A percentile compares a stretch with the other conserved stretches of the same genome.
These are phyloP conservation scores for Drosophila demipolita DNA, from an alignment of 2,888 invertebrate genomes.

Conservation along the genomic window DNA sequence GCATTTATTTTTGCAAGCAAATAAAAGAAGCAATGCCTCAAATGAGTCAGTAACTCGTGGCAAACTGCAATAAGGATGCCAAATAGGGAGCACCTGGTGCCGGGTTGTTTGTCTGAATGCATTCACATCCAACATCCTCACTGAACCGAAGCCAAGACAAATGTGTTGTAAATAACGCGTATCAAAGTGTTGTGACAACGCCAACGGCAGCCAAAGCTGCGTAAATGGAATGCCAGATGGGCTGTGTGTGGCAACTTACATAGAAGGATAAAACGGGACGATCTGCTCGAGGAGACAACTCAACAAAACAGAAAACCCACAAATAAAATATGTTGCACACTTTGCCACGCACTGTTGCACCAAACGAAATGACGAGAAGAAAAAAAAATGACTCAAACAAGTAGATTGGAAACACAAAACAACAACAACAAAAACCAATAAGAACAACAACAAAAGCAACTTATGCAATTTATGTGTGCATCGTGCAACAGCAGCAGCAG, in stretches of 20 bases:
- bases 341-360: conserved; percentile 62
- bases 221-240: conserved; percentile 36
- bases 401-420: conserved; percentile 38
- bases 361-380: conserved; percentile 5
- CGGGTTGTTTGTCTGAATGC: not conserved
- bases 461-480: conserved; percentile 53
- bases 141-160: conserved; percentile 70
- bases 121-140: conserved; percentile 20
- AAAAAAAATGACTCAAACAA: conserved; percentile 32
- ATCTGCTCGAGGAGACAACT: conserved; percentile 19
- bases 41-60: conserved; percentile 1
- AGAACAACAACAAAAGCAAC: conserved; percentile 13
- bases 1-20: conserved; percentile 26
- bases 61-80: conserved; percentile 38
- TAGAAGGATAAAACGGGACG: not conserved
- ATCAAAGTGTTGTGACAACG: conserved; percentile 68
- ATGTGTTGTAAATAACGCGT: conserved; percentile 75
- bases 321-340: conserved; percentile 73
- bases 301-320: conserved; percentile 50
- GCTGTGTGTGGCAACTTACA: not conserved
- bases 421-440: conserved; percentile 10
- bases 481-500: conserved; percentile 1
- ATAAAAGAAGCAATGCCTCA: conserved; percentile 26
- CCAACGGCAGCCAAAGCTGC: conserved; percentile 35
- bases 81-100: conserved; percentile 29